Evolutionary conservation across 2,797 vertebrate genomes (phyloP).

Genomic region (Myotis planiceps): DNA sequence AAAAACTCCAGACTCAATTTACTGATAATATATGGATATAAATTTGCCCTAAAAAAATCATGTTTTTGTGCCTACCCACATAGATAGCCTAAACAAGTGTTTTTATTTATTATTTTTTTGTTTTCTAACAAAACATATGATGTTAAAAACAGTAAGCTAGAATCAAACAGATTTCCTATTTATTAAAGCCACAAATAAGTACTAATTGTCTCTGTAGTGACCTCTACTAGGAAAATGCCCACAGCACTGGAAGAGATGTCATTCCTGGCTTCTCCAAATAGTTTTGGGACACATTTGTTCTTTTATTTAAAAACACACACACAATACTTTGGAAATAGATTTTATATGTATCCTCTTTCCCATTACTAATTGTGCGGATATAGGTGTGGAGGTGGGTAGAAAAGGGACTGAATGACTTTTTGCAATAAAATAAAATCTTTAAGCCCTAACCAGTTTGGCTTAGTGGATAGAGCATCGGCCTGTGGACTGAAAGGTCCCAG

Average conservation of each 20-base stretch:
- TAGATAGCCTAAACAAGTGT: background rate
- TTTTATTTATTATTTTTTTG: background rate
- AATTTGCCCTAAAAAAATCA: background rate
- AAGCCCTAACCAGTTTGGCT: background rate
- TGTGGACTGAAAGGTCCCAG: too few species aligned
- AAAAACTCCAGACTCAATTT: conserved; percentile 6
- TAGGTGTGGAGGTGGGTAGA: background rate
- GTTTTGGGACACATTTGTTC: background rate
- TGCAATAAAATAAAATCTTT: background rate
- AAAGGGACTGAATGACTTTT: background rate
- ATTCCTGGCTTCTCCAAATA: background rate
- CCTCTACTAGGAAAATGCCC: background rate
- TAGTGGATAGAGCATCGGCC: too few species aligned
- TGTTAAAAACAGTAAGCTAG: background rate
- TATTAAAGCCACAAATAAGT: conserved; percentile 1
- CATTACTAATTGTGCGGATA: background rate
- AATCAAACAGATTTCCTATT: background rate
- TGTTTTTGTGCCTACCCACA: background rate
- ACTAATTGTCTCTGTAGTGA: background rate
- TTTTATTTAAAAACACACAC: background rate
- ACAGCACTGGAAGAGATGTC: background rate
- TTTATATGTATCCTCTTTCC: background rate
- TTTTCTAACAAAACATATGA: conserved; percentile 17
- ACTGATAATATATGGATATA: background rate
- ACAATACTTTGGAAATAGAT: conserved; percentile 2